Evolutionary conservation across 2,797 vertebrate species (phyloP).

Genomic region (Diplodus sargus): DNA sequence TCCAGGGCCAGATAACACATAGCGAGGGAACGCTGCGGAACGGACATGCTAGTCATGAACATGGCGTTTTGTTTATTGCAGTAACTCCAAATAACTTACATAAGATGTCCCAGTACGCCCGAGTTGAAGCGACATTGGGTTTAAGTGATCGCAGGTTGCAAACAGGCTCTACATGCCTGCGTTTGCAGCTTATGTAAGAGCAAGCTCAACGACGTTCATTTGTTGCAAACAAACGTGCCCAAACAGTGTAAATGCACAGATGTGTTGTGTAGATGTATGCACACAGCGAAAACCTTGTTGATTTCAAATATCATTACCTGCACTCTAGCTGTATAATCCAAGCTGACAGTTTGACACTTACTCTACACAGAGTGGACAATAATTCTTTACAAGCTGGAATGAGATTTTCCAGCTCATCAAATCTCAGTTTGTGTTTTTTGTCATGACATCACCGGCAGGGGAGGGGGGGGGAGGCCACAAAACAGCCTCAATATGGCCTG

Average conservation of each 20-base stretch:
- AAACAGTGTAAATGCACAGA: conserved; percentile 9
- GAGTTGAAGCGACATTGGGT: not conserved
- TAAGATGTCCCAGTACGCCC: too few species aligned
- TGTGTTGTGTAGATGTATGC: not conserved
- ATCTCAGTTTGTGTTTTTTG: conserved; percentile 72
- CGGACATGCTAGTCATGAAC: not conserved
- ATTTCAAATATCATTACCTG: conserved; percentile 62
- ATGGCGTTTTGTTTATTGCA: not conserved
- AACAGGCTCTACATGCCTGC: not conserved
- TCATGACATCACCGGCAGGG: conserved; percentile 68
- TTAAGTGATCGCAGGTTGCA: not conserved
- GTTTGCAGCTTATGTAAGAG: too few species aligned
- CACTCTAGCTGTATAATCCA: conserved; percentile 43
- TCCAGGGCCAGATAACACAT: not conserved
- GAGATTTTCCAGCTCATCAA: conserved; percentile 79
- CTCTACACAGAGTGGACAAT: conserved; percentile 58
- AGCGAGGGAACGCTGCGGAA: not conserved
- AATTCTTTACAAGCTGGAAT: conserved; percentile 64
- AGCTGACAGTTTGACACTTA: conserved; percentile 59
- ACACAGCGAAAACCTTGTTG: conserved; percentile 21
- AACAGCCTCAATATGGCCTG: conserved; percentile 72
- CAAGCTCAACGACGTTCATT: conserved; percentile 8
- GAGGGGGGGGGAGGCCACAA: conserved; percentile 42
- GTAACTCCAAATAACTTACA: not conserved
- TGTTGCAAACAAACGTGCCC: not conserved